Percentiles rank a stretch among this genome's conserved stretches.
Evolutionary conservation across 2,797 vertebrate genomes (phyloP).

Genomic region (Catharus ustulatus): DNA sequence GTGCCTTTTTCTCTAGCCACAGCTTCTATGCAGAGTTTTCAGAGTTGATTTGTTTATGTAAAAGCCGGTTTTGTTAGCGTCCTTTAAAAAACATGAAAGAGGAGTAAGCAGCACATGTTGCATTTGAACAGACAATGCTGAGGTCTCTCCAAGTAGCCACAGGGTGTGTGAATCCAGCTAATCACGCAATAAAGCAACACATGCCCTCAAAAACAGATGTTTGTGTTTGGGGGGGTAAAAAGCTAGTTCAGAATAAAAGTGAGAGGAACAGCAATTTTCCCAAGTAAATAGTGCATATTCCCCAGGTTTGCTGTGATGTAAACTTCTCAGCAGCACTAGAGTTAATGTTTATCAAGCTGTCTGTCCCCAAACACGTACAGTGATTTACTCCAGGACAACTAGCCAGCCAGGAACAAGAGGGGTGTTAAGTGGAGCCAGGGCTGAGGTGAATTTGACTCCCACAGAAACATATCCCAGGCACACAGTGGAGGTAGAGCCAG

Average conservation of each 20-base stretch:
- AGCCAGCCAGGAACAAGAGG: not conserved
- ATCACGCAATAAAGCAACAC: slow-evolving; percentile 3
- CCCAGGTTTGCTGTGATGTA: not conserved
- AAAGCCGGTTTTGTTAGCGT: slow-evolving; percentile 2
- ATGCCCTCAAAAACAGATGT: slow-evolving; percentile 60
- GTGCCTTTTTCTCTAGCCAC: not conserved
- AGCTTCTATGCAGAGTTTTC: not conserved
- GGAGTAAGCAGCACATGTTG: not conserved
- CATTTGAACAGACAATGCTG: slow-evolving; percentile 10
- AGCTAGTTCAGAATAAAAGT: not conserved
- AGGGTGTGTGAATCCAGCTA: slow-evolving; percentile 47
- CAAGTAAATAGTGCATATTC: not conserved
- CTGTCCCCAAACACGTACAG: not conserved
- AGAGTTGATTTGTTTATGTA: slow-evolving; percentile 10
- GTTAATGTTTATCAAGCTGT: not conserved
- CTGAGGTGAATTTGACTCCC: not conserved
- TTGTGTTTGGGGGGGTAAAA: not conserved
- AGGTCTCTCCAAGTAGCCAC: not conserved
- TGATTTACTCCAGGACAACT: not conserved
- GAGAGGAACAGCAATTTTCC: not conserved
- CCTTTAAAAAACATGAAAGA: slow-evolving; percentile 59
- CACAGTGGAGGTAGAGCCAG: not conserved
- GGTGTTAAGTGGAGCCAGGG: not conserved
- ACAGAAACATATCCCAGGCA: not conserved
- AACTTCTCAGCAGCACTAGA: not conserved